Conservation (phyloP, 2,113 vertebrate genomes). For the Elaphurus davidianus region DNA sequence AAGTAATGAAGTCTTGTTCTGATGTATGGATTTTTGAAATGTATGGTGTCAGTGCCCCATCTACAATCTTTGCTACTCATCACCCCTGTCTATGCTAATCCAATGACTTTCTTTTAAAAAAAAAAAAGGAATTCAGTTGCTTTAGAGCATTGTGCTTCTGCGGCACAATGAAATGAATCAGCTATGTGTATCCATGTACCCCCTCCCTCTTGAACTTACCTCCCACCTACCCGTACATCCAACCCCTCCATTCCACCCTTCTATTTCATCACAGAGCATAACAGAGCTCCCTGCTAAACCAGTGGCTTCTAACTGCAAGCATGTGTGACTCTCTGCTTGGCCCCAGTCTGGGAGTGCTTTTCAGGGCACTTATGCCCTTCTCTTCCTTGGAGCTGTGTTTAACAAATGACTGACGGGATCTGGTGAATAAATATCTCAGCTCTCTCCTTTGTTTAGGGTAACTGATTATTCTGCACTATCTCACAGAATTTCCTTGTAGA, state of each 20-base stretch:
- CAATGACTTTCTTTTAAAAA: background rate
- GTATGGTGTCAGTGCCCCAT: background rate
- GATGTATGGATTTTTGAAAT: background rate
- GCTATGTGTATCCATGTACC: background rate
- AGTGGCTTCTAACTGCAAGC: background rate
- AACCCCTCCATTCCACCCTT: background rate
- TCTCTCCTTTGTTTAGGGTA: background rate
- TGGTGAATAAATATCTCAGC: background rate
- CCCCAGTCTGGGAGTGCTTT: background rate
- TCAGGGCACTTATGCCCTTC: background rate
- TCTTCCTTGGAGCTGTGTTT: background rate
- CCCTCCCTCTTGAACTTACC: background rate
- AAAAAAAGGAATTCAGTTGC: background rate
- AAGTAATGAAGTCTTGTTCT: background rate
- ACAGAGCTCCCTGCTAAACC: background rate
- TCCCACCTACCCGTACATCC: background rate
- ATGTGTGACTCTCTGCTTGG: background rate
- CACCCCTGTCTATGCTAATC: background rate
- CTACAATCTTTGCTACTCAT: background rate
- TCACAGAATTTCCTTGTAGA: background rate
- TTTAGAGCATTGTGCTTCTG: background rate
- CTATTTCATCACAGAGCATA: background rate
- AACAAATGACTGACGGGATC: background rate
- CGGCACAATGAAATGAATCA: background rate
- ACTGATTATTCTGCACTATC: background rate